Conservation (phyloP, 2,888 invertebrate genomes). For the Blera fallax region DNA sequence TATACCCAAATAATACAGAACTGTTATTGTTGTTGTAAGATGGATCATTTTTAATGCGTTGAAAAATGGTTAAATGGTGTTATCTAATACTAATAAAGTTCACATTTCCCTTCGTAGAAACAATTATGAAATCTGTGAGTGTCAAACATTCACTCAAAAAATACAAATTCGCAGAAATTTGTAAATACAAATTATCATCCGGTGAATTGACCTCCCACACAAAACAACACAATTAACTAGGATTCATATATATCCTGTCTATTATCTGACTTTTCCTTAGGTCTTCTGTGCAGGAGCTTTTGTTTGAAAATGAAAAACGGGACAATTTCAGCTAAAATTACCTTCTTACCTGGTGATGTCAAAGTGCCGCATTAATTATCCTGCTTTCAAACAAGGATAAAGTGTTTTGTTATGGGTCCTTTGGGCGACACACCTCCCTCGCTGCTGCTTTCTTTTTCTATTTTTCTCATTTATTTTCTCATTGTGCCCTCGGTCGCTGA, state of each 20-base stretch:
- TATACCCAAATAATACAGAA: too few species aligned
- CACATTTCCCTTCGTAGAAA: too few species aligned
- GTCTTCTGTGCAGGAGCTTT: not conserved
- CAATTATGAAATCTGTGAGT: too few species aligned
- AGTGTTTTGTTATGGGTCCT: slow-evolving; percentile 71
- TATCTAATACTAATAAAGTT: too few species aligned
- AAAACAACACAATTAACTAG: slow-evolving; percentile 59
- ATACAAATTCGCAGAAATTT: slow-evolving; percentile 12
- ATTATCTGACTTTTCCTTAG: slow-evolving; percentile 29
- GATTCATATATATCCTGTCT: slow-evolving; percentile 44
- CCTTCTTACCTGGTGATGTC: slow-evolving; percentile 68
- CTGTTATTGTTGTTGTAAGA: too few species aligned
- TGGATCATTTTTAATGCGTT: too few species aligned
- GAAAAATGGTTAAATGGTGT: too few species aligned
- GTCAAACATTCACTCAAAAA: not conserved
- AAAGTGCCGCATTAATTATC: slow-evolving; percentile 73
- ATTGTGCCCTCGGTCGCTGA: slow-evolving; percentile 40
- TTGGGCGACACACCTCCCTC: slow-evolving; percentile 58
- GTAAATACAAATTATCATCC: slow-evolving; percentile 52
- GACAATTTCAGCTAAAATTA: slow-evolving; percentile 65
- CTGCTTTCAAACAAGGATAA: slow-evolving; percentile 67
- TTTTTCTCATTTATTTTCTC: slow-evolving; percentile 68
- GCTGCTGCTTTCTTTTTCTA: slow-evolving; percentile 36
- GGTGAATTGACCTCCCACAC: slow-evolving; percentile 54
- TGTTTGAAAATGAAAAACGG: slow-evolving; percentile 45